Percentiles rank a stretch among this genome's conserved stretches.
These are phyloP conservation scores for Aphelenchoides avenae DNA, from an alignment of 1,140 invertebrate genomes.

Conservation along the genomic window DNA sequence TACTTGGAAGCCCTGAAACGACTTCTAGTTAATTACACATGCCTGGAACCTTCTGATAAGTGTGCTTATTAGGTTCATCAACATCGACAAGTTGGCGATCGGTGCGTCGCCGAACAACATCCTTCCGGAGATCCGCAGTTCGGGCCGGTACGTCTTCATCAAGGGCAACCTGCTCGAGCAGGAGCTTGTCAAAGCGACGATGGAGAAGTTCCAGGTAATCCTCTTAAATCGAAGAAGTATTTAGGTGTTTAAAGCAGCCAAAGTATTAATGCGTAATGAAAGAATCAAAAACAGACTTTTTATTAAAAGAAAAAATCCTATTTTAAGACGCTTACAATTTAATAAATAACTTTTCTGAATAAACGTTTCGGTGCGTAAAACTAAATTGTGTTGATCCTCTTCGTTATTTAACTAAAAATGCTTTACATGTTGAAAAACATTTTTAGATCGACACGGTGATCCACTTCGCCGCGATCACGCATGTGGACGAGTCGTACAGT, in stretches of 20 bases:
- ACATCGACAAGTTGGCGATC: constrained; percentile 53
- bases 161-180: constrained; percentile 46
- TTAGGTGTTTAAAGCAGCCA: too few species aligned
- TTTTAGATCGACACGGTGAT: constrained; percentile 58
- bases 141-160: constrained; percentile 48
- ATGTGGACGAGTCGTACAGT: constrained; percentile 59
- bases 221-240: too few species aligned
- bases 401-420: neutral
- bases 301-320: too few species aligned
- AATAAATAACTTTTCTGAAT: neutral
- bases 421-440: too few species aligned
- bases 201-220: constrained; percentile 47
- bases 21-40: neutral
- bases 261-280: too few species aligned
- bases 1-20: neutral
- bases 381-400: too few species aligned
- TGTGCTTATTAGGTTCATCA: constrained; percentile 53
- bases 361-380: too few species aligned
- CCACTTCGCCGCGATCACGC: constrained; percentile 59
- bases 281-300: too few species aligned
- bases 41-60: neutral
- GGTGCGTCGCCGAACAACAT: constrained; percentile 49
- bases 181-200: constrained; percentile 26
- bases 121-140: constrained; percentile 36
- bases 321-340: too few species aligned